Percentiles rank a stretch among this genome's conserved stretches.
Conservation (phyloP, 2,888 invertebrate species). For the Cheilosia variabilis region DNA sequence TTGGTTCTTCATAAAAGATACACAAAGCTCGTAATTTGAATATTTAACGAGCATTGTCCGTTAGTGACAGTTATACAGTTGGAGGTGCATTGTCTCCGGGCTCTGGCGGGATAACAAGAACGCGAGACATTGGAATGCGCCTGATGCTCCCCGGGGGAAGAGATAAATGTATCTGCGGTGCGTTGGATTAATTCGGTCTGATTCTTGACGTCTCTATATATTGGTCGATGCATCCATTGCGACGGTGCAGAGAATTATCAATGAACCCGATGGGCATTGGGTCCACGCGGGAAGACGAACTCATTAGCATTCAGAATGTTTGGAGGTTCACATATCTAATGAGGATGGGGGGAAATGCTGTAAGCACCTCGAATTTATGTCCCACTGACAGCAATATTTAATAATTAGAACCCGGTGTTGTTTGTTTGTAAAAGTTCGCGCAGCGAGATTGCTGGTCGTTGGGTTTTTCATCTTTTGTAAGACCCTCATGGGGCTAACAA, state of each 20-base stretch:
- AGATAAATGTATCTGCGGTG: conserved; percentile 22
- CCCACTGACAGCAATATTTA: conserved; percentile 60
- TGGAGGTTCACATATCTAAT: conserved; percentile 2
- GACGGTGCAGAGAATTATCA: conserved; percentile 36
- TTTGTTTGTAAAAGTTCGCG: conserved; percentile 46
- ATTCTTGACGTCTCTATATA: conserved; percentile 63
- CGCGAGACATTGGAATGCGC: conserved; percentile 34
- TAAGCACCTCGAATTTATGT: conserved; percentile 31
- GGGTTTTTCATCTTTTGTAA: neutral
- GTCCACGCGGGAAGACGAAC: conserved; percentile 1
- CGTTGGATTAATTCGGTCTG: conserved; percentile 56
- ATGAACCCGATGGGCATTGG: conserved; percentile 38
- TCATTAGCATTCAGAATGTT: conserved; percentile 31
- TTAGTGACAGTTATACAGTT: conserved; percentile 51
- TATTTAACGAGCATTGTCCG: conserved; percentile 69
- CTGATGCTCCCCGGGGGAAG: conserved; percentile 50
- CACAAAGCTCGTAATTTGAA: conserved; percentile 62
- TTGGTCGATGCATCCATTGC: conserved; percentile 6
- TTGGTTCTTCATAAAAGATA: conserved; percentile 43
- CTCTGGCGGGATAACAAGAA: conserved; percentile 7
- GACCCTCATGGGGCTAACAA: conserved; percentile 15
- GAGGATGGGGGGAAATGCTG: neutral
- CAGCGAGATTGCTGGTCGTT: conserved; percentile 23
- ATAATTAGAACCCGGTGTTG: conserved; percentile 40
- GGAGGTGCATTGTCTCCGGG: conserved; percentile 48